phyloP scores from a whole-genome alignment of 2,113 vertebrate species.

The Cephalopterus ornatus region DNA sequence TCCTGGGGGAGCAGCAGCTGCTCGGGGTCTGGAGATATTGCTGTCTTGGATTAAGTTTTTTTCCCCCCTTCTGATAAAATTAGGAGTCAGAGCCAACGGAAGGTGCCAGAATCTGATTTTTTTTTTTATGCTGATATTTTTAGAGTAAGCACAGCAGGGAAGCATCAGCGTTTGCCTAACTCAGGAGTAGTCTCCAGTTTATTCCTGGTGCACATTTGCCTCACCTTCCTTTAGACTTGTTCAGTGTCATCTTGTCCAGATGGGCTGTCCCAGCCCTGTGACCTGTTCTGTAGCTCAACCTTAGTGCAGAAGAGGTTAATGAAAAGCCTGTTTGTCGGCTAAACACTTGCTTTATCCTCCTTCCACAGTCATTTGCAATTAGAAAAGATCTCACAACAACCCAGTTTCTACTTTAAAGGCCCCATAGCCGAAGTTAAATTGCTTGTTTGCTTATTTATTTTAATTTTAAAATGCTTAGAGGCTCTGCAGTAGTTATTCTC shows the following conservation, averaged over 20 bases:
- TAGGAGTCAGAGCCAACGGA: accelerated
- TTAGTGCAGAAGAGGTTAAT: not conserved
- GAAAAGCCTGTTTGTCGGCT: not conserved
- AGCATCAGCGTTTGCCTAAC: not conserved
- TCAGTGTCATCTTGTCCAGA: not conserved
- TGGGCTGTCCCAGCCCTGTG: not conserved
- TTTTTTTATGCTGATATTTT: not conserved
- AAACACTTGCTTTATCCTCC: not conserved
- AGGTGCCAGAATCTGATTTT: not conserved
- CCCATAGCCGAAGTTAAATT: not conserved
- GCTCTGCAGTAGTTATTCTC: not conserved
- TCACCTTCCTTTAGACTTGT: not conserved
- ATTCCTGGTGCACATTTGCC: not conserved
- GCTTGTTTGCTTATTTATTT: not conserved
- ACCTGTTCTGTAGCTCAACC: not conserved
- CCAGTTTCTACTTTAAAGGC: not conserved
- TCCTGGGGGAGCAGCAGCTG: not conserved
- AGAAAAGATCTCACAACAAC: not conserved
- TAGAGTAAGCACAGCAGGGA: not conserved
- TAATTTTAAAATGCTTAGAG: not conserved
- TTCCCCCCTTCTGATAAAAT: not conserved
- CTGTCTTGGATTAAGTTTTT: not conserved
- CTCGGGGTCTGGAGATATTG: not conserved
- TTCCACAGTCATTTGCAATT: not conserved
- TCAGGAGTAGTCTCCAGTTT: not conserved